Base-by-base conservation (phyloP, 1,140 invertebrate genomes). In the Heliothis virescens region DNA sequence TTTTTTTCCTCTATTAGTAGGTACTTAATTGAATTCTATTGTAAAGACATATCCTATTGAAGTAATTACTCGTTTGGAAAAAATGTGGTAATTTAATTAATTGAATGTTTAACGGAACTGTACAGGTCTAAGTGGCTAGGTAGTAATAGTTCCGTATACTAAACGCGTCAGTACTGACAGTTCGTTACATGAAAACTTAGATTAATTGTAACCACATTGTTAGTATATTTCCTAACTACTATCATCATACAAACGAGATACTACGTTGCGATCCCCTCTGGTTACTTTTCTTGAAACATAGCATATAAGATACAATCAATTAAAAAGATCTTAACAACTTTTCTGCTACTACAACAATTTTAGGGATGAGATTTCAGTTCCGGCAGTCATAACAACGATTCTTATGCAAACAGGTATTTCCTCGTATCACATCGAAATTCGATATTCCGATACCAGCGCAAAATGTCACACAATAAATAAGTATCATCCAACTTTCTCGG, bases 21-120 rank as follows among this genome's bases (percentile, higher is more conserved):
- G n/a, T 48, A 67, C 10, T 16, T 52, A 71, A 71, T 71, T 53
- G 67, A 52, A 71, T 71, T 71, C 67, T 53, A 71, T 71, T 71
- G 29, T 71, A 10, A 41, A n/a, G 16, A 53, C 4, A 52, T 53
- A 71, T 71, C 67, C 67, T 71, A 71, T 71, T 52, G 21, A 50
- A 26, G 21, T 52, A 52, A 52, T 71, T 71, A 21, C 57, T 26
- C 11, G 21, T 60, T 48, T 67, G 13, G 1, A 52, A 69, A 71
- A 71, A 69, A 69, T 50, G 48, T 71, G 48, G 9, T 26, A 71
- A 71, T 52, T 26, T 29, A 52, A 71, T 71, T 52, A 52, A 52
- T 13, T 71, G 26, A 12, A 3, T n/a, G 63, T 26, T n/a, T 53
- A 15, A 53, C 21, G 67, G 67, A 69, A 13, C 47, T 69, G 0